These are phyloP conservation scores for Asbolus verrucosus DNA, from an alignment of 1,140 invertebrate genomes.

Conservation along the genomic window DNA sequence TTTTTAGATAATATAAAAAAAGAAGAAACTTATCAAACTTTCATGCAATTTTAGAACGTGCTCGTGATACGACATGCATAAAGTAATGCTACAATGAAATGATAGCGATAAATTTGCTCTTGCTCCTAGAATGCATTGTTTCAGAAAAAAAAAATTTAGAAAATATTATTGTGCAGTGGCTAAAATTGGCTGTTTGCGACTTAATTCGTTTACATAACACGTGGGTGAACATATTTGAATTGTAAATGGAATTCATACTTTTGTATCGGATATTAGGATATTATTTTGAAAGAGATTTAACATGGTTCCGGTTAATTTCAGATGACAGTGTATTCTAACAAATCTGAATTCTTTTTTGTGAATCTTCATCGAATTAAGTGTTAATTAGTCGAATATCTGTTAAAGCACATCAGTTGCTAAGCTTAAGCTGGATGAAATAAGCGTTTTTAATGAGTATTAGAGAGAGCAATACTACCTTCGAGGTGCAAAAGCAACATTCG, in stretches of 20 bases:
- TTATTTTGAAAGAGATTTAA: too few relatives aligned
- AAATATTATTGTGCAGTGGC: slow-evolving; percentile 5
- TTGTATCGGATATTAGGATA: too few relatives aligned
- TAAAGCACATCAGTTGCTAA: slow-evolving; percentile 36
- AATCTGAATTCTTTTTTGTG: too few relatives aligned
- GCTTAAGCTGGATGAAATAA: slow-evolving; percentile 48
- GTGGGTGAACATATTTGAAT: slow-evolving; percentile 4
- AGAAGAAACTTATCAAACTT: not conserved
- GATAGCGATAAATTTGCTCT: slow-evolving; percentile 39
- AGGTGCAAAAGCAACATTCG: slow-evolving; percentile 96
- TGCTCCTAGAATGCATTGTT: slow-evolving; percentile 25
- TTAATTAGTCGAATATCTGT: not conserved
- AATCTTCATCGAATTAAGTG: too few relatives aligned
- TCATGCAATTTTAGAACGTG: not conserved
- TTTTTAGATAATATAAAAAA: not conserved
- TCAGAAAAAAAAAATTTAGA: not conserved
- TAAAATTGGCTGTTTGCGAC: not conserved
- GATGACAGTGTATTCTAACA: too few relatives aligned
- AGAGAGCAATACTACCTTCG: slow-evolving; percentile 80
- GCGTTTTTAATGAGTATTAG: slow-evolving; percentile 51
- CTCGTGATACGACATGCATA: slow-evolving; percentile 23
- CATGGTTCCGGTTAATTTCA: too few relatives aligned
- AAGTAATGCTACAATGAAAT: slow-evolving; percentile 35
- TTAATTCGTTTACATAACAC: slow-evolving; percentile 1
- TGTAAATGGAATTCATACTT: slow-evolving; percentile 4